Evolutionary conservation across 2,113 vertebrate species (phyloP).

Genomic region (Sylvia atricapilla): DNA sequence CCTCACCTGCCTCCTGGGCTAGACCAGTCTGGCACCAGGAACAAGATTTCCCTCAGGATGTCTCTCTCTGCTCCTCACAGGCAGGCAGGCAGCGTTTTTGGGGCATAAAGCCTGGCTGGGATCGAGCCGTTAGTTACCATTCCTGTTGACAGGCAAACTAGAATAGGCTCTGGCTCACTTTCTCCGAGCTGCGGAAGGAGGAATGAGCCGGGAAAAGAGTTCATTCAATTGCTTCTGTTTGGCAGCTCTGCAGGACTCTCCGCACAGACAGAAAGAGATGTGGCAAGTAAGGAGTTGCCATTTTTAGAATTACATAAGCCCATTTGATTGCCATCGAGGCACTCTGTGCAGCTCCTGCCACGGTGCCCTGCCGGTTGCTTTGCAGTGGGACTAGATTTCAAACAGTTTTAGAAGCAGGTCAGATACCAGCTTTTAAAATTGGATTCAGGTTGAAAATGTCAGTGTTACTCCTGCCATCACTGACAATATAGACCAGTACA

Average conservation of each 20-base stretch:
- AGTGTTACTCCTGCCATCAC: not conserved
- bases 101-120: slow-evolving; percentile 41
- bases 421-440: slow-evolving; percentile 1
- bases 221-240: slow-evolving; percentile 65
- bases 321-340: slow-evolving; percentile 48
- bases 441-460: not conserved
- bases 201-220: slow-evolving; percentile 62
- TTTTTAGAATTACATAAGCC: slow-evolving; percentile 66
- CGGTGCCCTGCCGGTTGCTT: not conserved
- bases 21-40: not conserved
- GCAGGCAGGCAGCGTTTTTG: slow-evolving; percentile 27
- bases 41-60: not conserved
- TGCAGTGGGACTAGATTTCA: not conserved
- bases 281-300: slow-evolving; percentile 59
- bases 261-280: slow-evolving; percentile 51
- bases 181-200: slow-evolving; percentile 56
- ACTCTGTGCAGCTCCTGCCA: slow-evolving; percentile 41
- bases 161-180: slow-evolving; percentile 68
- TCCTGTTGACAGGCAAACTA: slow-evolving; percentile 66
- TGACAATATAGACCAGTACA: not conserved
- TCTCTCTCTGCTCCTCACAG: slow-evolving; percentile 2
- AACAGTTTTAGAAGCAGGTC: slow-evolving; percentile 16
- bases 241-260: slow-evolving; percentile 66
- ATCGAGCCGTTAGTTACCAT: slow-evolving; percentile 38
- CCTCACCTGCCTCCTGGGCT: not conserved